These are phyloP conservation scores for Macrochelys suwanniensis DNA, from an alignment of 2,797 vertebrate species.

Conservation along the genomic window DNA sequence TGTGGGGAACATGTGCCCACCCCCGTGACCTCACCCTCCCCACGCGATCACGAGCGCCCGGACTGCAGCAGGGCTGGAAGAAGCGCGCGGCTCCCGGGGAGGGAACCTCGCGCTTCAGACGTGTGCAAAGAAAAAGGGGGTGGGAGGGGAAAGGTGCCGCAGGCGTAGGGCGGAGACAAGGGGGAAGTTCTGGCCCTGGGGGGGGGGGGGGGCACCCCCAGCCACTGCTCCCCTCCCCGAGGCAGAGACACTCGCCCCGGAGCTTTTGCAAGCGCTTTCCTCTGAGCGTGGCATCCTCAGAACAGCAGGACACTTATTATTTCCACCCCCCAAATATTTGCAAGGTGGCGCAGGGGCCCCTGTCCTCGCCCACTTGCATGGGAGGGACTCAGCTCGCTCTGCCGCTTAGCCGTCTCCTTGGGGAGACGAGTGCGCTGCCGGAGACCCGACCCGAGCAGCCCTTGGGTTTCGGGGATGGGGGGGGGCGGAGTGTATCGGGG, in stretches of 20 bases:
- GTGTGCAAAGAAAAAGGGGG: not conserved
- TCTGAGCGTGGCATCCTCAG: too few species aligned
- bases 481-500: accelerated
- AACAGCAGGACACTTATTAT: not conserved
- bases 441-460: not conserved
- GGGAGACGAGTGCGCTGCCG: too few species aligned
- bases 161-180: not conserved
- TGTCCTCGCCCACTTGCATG: not conserved
- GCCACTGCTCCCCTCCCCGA: not conserved
- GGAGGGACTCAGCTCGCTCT: not conserved
- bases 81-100: not conserved
- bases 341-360: not conserved
- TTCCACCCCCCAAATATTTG: not conserved
- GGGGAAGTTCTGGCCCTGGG: not conserved
- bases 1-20: not conserved
- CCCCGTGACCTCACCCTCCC: not conserved
- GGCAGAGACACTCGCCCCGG: not conserved
- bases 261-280: too few species aligned
- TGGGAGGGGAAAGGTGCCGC: not conserved
- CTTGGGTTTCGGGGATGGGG: accelerated
- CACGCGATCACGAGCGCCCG: not conserved
- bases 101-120: not conserved
- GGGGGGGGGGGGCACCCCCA: not conserved
- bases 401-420: too few species aligned
- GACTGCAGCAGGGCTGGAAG: not conserved